Conservation (phyloP, 2,113 vertebrate species). For the Manacus vitellinus region DNA sequence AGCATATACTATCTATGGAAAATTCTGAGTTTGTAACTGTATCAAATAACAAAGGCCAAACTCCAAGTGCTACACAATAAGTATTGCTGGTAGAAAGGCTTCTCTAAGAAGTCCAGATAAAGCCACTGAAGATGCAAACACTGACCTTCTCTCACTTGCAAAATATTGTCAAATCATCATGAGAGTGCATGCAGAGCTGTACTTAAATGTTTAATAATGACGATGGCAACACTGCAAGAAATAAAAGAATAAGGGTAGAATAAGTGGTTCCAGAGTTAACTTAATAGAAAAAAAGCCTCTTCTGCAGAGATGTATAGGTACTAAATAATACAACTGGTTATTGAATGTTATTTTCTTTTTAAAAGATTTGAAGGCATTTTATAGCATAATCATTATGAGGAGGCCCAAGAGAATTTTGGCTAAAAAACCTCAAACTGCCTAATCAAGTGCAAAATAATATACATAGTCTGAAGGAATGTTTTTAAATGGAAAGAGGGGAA, state of each 20-base stretch:
- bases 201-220: slow-evolving; percentile 24
- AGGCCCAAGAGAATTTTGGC: neutral
- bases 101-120: neutral
- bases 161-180: slow-evolving; percentile 17
- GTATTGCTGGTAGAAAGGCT: neutral
- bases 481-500: neutral
- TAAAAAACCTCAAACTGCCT: neutral
- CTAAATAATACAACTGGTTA: neutral
- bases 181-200: neutral
- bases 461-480: neutral
- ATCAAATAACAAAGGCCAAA: neutral
- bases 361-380: neutral
- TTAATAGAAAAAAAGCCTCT: neutral
- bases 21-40: neutral
- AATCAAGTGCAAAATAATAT: neutral
- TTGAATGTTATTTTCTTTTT: neutral
- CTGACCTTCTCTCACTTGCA: neutral
- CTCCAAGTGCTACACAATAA: neutral
- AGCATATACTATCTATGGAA: neutral
- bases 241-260: neutral
- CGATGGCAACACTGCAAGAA: neutral
- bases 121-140: neutral
- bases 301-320: neutral
- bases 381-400: neutral
- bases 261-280: neutral